Evolutionary conservation across 2,888 invertebrate species (phyloP).

Genomic region (Antheraea assamensis): DNA sequence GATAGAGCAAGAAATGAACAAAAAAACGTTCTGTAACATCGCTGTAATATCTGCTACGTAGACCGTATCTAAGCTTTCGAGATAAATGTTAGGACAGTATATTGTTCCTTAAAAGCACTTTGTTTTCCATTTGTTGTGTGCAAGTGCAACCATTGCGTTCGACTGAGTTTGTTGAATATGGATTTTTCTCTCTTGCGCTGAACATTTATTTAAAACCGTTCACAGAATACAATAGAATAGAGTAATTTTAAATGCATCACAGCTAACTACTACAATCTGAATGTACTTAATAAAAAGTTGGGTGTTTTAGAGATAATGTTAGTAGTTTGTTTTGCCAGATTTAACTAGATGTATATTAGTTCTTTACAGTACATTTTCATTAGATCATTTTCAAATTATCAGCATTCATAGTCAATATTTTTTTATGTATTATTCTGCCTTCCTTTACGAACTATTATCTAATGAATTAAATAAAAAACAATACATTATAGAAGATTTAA

Average conservation of each 20-base stretch:
- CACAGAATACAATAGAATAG: neutral
- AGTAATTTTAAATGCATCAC: neutral
- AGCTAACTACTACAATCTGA: neutral
- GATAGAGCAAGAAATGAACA: neutral
- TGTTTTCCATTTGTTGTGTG: constrained; percentile 23
- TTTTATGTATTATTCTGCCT: neutral
- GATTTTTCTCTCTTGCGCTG: neutral
- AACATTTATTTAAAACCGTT: neutral
- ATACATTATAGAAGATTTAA: no score
- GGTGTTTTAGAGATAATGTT: neutral
- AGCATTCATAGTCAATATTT: neutral
- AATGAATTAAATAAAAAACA: neutral
- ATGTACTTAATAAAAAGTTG: neutral
- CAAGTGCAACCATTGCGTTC: constrained; percentile 19
- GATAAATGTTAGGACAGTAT: constrained; percentile 15
- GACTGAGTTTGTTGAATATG: constrained; percentile 9
- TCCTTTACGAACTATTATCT: neutral
- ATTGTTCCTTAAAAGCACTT: constrained; percentile 32
- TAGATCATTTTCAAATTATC: neutral
- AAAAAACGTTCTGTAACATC: neutral
- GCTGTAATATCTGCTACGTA: neutral
- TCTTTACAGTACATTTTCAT: neutral
- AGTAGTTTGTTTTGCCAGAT: neutral
- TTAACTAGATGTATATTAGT: neutral
- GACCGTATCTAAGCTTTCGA: neutral